These are phyloP conservation scores for Galago senegalensis DNA, from an alignment of 2,797 vertebrate species.

Conservation along the genomic window DNA sequence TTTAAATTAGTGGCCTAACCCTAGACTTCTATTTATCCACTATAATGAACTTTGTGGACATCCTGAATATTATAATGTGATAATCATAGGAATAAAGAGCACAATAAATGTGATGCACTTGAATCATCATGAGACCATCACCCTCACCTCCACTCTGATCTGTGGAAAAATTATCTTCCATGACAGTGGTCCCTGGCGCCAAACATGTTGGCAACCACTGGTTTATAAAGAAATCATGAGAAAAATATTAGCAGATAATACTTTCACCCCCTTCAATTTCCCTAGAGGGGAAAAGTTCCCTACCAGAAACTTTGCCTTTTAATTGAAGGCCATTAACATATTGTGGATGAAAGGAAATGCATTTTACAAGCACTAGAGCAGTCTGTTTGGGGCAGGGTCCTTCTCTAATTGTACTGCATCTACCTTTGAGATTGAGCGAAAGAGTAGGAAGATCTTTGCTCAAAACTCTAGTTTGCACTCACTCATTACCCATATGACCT, in stretches of 20 bases:
- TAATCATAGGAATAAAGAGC: too few relatives aligned
- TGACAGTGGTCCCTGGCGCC: too few relatives aligned
- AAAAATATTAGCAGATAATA: neutral
- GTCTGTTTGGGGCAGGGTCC: neutral
- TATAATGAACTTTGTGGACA: too few relatives aligned
- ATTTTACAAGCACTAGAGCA: neutral
- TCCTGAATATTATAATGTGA: too few relatives aligned
- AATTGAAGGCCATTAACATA: neutral
- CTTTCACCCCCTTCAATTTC: neutral
- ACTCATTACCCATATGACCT: neutral
- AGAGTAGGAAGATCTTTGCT: neutral
- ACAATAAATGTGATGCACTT: too few relatives aligned
- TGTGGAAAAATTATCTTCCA: too few relatives aligned
- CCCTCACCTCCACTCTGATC: too few relatives aligned
- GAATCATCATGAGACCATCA: too few relatives aligned
- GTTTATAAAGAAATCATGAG: neutral
- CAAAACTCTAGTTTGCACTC: neutral
- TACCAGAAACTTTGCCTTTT: constrained; percentile 32
- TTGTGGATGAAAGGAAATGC: constrained; percentile 11
- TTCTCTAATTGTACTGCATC: neutral
- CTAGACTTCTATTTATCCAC: too few relatives aligned
- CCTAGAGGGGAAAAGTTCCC: neutral
- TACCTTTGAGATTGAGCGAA: neutral
- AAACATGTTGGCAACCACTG: too few relatives aligned
- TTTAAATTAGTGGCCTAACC: too few relatives aligned